phyloP scores from a whole-genome alignment of 2,888 invertebrate genomes.

The Athalia cordata region DNA sequence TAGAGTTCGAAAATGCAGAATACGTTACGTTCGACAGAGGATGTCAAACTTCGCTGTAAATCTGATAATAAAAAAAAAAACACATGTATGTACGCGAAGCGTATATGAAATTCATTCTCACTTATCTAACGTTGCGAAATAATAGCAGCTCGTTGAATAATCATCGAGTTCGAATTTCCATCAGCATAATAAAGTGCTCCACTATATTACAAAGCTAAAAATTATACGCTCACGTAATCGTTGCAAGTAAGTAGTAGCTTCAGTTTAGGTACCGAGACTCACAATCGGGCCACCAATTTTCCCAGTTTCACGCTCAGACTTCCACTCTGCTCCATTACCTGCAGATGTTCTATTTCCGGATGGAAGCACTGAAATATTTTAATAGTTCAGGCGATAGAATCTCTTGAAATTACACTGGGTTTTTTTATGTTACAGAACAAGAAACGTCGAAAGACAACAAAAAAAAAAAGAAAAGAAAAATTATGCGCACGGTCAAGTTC shows the following conservation, averaged over 20 bases:
- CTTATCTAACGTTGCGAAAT: too few relatives aligned
- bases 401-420: too few relatives aligned
- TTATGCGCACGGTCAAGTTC: background rate
- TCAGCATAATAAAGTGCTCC: too few relatives aligned
- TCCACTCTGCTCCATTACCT: background rate
- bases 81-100: too few relatives aligned
- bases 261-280: background rate
- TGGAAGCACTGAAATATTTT: too few relatives aligned
- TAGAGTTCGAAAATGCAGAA: background rate
- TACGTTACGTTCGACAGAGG: conserved; percentile 2
- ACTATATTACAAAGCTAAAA: conserved; percentile 19
- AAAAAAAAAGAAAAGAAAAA: background rate
- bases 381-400: too few relatives aligned
- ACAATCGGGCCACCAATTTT: background rate
- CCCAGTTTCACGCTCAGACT: conserved; percentile 4
- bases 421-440: background rate
- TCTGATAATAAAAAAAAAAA: too few relatives aligned
- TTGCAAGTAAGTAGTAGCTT: background rate
- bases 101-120: too few relatives aligned
- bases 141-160: too few relatives aligned
- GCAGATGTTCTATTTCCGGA: too few relatives aligned
- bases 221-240: background rate
- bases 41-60: conserved; percentile 2
- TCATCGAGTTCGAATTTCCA: too few relatives aligned
- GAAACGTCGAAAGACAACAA: background rate